Conservation (phyloP, 1,140 invertebrate species). For the Ostrea edulis region DNA sequence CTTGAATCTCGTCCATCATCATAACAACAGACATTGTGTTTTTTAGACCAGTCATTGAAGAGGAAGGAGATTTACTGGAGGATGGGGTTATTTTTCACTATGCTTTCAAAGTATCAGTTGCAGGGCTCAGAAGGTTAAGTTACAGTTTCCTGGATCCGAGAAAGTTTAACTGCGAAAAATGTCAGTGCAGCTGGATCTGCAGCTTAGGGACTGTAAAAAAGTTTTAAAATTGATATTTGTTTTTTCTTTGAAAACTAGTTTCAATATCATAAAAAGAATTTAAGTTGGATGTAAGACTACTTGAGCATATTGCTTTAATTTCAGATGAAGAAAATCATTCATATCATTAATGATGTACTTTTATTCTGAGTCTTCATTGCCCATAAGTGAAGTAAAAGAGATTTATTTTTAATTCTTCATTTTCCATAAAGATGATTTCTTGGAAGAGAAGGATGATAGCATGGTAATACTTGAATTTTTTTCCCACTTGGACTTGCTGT, state of each 20-base stretch:
- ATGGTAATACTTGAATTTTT: no score
- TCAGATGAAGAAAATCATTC: no score
- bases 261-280: not conserved
- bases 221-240: not conserved
- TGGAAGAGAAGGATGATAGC: no score
- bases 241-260: not conserved
- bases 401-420: no score
- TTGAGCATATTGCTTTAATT: no score
- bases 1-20: not conserved
- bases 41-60: constrained; percentile 24
- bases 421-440: no score
- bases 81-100: not conserved
- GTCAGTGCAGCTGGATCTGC: not conserved
- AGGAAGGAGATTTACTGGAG: not conserved
- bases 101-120: not conserved
- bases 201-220: not conserved
- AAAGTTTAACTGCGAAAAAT: not conserved
- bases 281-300: not conserved
- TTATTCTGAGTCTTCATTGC: no score
- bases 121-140: not conserved
- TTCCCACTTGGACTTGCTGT: no score
- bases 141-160: not conserved
- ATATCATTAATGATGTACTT: no score
- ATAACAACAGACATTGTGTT: not conserved
- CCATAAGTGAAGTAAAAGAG: no score